phyloP scores from a whole-genome alignment of 2,113 vertebrate genomes.

The Mola mola region DNA sequence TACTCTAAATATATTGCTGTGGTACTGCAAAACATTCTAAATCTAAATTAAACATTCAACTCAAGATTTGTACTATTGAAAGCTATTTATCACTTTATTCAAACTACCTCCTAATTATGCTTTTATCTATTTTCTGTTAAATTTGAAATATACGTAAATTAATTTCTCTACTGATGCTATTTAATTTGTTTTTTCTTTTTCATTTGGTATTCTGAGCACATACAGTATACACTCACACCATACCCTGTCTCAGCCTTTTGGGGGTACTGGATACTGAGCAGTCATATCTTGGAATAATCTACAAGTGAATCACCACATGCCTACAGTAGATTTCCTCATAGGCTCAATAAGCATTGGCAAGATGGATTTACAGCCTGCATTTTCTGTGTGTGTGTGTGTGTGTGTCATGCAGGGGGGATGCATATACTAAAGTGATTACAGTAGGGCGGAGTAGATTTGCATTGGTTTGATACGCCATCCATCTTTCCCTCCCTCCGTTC shows the following conservation, averaged over 20 bases:
- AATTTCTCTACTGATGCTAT: not conserved
- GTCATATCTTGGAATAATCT: constrained; percentile 53
- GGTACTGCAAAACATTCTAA: too few species aligned
- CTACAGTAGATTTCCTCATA: constrained; percentile 42
- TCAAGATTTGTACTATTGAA: too few species aligned
- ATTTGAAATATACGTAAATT: not conserved
- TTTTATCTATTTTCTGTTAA: not conserved
- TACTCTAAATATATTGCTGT: too few species aligned
- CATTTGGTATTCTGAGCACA: not conserved
- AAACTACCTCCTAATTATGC: not conserved
- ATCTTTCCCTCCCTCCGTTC: constrained; percentile 42
- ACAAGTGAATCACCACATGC: constrained; percentile 44
- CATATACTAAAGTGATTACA: constrained; percentile 55
- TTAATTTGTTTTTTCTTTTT: not conserved
- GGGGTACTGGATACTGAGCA: constrained; percentile 45
- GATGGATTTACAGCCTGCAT: constrained; percentile 30
- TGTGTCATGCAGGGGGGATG: not conserved
- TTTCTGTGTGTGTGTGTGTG: not conserved
- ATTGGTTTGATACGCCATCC: constrained; percentile 63
- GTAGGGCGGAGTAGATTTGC: constrained; percentile 51
- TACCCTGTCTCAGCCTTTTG: constrained; percentile 24
- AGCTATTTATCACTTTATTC: too few species aligned
- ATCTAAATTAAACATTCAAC: too few species aligned
- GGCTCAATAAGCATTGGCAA: constrained; percentile 42
- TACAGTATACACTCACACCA: not conserved